Percentiles rank a stretch among this genome's conserved stretches.
Conservation (phyloP, 1,140 invertebrate genomes). For the Drosophila fuyamai region DNA sequence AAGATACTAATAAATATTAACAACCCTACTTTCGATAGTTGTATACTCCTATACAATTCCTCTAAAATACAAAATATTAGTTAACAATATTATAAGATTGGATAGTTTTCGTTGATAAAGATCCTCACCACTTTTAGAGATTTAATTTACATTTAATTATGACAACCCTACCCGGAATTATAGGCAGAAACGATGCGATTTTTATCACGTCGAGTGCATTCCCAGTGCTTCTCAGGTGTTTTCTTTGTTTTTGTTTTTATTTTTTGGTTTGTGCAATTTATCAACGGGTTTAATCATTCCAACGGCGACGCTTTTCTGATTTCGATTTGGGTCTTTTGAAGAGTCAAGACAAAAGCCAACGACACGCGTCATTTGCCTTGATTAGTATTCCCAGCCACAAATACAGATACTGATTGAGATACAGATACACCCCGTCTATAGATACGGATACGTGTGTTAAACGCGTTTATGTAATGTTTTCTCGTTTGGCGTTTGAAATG, state of each 20-base stretch:
- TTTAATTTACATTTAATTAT: not conserved
- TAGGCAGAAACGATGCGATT: conserved; percentile 19
- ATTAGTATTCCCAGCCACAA: conserved; percentile 57
- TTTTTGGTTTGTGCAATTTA: conserved; percentile 14
- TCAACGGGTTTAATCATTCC: conserved; percentile 35
- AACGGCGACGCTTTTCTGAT: conserved; percentile 14
- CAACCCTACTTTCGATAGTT: no score
- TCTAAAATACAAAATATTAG: no score
- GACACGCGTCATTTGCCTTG: conserved; percentile 73
- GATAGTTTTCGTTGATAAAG: no score
- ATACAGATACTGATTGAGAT: conserved; percentile 24
- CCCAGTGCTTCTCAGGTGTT: conserved; percentile 21
- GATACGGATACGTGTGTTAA: conserved; percentile 28
- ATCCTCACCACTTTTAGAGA: no score
- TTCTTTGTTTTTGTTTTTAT: not conserved
- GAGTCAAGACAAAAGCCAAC: conserved; percentile 44
- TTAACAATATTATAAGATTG: no score
- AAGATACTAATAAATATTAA: no score
- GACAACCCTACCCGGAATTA: conserved; percentile 6
- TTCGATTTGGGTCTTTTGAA: conserved; percentile 39
- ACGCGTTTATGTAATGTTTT: conserved; percentile 29
- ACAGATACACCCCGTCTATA: conserved; percentile 17
- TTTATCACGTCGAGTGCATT: conserved; percentile 48
- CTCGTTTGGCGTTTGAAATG: conserved; percentile 19
- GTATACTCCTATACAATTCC: no score